Base-by-base conservation (phyloP, 2,888 invertebrate genomes). In the Pyrgus malvae region DNA sequence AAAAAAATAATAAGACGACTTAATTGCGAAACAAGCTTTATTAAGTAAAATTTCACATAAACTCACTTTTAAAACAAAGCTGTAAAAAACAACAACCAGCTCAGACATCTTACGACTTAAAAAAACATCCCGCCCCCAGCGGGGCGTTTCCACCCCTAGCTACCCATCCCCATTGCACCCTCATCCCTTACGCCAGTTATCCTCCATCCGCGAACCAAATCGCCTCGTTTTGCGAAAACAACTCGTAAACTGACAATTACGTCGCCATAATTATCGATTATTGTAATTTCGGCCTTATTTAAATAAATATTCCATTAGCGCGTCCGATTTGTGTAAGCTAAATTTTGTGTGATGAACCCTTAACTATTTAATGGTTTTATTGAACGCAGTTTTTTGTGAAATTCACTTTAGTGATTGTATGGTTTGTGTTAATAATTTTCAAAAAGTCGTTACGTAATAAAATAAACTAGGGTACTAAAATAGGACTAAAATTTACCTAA, bases 161-260 rank as follows among this genome's bases (percentile, higher is more conserved):
- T 5, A n/a, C 27, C 25, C 48, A 25, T 37, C 25, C 17, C 21
- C 9, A 17, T 7, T 9, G 35, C 53, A 38, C 53, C 45, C 53
- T 53, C 53, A 53, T 51, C 53, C 53, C 53, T 53, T 5, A 38
- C 73, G 76, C 74, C 86, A 86, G 84, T 85, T 81, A 78, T 79
- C 63, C 76, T 66, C 74, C 59, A 68, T 67, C 67, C 72, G 77
- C 70, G 72, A 69, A 67, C 71, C 69, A 78, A 80, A 82, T 78
- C 79, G 65, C 60, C 79, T 76, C 79, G 83, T 81, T 83, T 75
- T 63, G 59, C 58, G 66, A 67, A 73, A 75, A 73, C 74, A 70
- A 68, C 66, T 63, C 61, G 62, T 56, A 70, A 78, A 74, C 70
- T 60, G 70, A 60, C 75, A 71, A 76, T 54, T 54, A 54, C 48